These are phyloP conservation scores for Eristalis tenax DNA, from an alignment of 2,888 invertebrate species.

Conservation along the genomic window DNA sequence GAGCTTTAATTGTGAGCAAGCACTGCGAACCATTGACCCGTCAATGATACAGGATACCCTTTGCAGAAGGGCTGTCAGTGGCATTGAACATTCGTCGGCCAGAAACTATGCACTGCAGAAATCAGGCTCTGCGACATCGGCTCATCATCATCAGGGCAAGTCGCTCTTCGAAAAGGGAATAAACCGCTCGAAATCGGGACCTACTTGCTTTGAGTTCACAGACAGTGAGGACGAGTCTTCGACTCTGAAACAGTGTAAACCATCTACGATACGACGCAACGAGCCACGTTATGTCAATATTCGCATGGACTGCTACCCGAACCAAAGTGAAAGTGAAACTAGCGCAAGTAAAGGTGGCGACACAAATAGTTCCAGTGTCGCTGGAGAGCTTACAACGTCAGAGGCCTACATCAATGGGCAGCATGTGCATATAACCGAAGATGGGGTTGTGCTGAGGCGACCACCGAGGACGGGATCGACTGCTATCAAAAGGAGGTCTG, in stretches of 20 bases:
- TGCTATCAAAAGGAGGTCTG: slow-evolving; percentile 87
- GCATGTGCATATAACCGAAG: slow-evolving; percentile 80
- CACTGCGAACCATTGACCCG: slow-evolving; percentile 79
- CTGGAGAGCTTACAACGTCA: slow-evolving; percentile 77
- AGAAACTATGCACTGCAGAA: slow-evolving; percentile 79
- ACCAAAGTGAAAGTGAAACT: slow-evolving; percentile 77
- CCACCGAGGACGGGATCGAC: slow-evolving; percentile 84
- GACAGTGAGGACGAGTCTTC: slow-evolving; percentile 79
- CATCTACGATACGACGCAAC: slow-evolving; percentile 79
- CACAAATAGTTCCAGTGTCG: slow-evolving; percentile 60
- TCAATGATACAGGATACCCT: slow-evolving; percentile 79
- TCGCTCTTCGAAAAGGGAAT: slow-evolving; percentile 79
- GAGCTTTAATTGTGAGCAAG: slow-evolving; percentile 81
- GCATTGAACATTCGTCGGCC: slow-evolving; percentile 74
- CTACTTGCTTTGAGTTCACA: slow-evolving; percentile 79
- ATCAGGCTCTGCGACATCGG: slow-evolving; percentile 76
- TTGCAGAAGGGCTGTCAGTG: slow-evolving; percentile 74
- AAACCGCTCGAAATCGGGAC: slow-evolving; percentile 81
- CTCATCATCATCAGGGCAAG: slow-evolving; percentile 74
- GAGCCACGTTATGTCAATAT: slow-evolving; percentile 80
- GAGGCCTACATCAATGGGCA: slow-evolving; percentile 74
- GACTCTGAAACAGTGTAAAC: slow-evolving; percentile 77
- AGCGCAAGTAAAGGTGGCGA: slow-evolving; percentile 78
- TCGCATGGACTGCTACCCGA: slow-evolving; percentile 81
- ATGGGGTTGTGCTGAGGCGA: slow-evolving; percentile 83